Percentiles rank a stretch among this genome's conserved stretches.
Conservation (phyloP, 2,113 vertebrate species). For the Vidua macroura region DNA sequence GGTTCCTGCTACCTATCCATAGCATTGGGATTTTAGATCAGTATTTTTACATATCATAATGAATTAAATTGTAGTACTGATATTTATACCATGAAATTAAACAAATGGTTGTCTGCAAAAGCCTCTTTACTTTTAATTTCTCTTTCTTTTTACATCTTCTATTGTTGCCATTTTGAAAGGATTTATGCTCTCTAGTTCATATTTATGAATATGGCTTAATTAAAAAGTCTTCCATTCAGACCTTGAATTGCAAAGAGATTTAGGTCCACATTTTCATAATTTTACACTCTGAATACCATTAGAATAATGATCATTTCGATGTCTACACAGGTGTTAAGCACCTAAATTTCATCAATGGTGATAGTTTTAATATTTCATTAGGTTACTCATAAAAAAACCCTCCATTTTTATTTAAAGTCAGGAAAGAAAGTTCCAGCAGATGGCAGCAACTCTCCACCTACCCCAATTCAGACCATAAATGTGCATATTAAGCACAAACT, state of each 20-base stretch:
- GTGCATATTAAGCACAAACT: not conserved
- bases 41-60: not conserved
- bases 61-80: not conserved
- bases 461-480: not conserved
- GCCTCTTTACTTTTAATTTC: not conserved
- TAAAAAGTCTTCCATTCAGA: not conserved
- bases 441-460: constrained; percentile 51
- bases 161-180: not conserved
- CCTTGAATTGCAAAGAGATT: not conserved
- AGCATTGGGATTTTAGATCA: not conserved
- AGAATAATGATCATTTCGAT: not conserved
- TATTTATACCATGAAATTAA: not conserved
- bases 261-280: not conserved
- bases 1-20: not conserved
- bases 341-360: not conserved
- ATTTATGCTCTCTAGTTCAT: not conserved
- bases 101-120: fast-evolving
- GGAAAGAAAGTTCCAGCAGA: constrained; percentile 45
- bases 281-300: not conserved
- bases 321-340: not conserved
- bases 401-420: not conserved
- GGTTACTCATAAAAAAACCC: fast-evolving
- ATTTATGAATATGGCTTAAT: not conserved
- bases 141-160: fast-evolving
- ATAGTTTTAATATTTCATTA: not conserved